Conservation (phyloP, 2,888 invertebrate genomes). For the Girardia tigrina region DNA sequence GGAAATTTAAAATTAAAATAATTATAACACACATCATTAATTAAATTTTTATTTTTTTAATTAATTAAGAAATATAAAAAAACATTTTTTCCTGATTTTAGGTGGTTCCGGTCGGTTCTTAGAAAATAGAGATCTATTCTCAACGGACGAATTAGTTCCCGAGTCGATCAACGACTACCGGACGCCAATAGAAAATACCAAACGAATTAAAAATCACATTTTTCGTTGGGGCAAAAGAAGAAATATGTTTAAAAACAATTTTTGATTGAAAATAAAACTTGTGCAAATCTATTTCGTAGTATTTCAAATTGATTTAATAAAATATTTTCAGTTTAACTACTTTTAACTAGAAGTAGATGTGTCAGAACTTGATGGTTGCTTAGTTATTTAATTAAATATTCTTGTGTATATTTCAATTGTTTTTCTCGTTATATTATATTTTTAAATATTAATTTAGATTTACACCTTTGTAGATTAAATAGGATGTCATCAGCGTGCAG, state of each 20-base stretch:
- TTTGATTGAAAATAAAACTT: no score
- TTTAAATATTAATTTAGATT: no score
- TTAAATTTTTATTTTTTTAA: no score
- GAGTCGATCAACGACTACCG: background rate
- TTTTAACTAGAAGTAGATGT: background rate
- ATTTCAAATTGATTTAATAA: background rate
- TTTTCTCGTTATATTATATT: background rate
- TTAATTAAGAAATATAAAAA: no score
- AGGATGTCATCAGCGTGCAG: background rate
- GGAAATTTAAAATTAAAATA: no score
- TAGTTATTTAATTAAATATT: background rate
- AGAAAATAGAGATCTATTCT: background rate
- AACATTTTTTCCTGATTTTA: no score
- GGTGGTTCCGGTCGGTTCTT: background rate
- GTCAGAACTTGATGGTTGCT: background rate
- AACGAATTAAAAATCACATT: constrained; percentile 10
- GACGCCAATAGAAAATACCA: background rate
- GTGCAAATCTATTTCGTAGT: no score
- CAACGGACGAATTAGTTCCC: background rate
- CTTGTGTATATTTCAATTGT: no score
- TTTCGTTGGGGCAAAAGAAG: constrained; percentile 5
- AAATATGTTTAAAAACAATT: background rate
- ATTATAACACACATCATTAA: no score
- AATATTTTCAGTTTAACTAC: background rate
- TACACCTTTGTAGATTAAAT: no score